phyloP scores from a whole-genome alignment of 92 coral and sea anemone species.

The Zoanthus sansibaricus region DNA sequence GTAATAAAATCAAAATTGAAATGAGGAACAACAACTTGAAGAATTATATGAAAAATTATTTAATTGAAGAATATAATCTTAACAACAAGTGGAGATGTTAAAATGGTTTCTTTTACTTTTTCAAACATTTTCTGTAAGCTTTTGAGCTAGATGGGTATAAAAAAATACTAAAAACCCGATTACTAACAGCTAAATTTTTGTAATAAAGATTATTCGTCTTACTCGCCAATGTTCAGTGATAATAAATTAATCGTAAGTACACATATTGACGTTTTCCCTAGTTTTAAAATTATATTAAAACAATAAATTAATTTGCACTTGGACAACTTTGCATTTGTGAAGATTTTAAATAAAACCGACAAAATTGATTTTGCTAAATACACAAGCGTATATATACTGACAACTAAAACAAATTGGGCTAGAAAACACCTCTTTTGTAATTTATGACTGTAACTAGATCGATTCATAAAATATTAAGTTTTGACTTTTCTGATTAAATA shows the following conservation, averaged over 20 bases:
- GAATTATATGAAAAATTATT: background rate
- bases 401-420: background rate
- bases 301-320: conserved; percentile 14
- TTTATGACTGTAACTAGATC: background rate
- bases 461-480: too few relatives aligned
- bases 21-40: background rate
- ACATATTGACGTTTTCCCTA: background rate
- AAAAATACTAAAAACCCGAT: background rate
- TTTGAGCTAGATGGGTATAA: background rate
- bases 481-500: too few relatives aligned
- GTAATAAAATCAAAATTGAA: background rate
- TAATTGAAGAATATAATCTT: too few relatives aligned
- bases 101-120: background rate
- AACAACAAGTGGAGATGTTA: background rate
- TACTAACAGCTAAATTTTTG: too few relatives aligned
- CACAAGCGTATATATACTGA: background rate
- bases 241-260: background rate
- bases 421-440: background rate
- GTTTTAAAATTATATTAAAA: background rate
- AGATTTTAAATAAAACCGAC: background rate
- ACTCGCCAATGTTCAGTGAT: too few relatives aligned
- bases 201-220: background rate
- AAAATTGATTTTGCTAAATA: background rate
- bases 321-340: conserved; percentile 17
- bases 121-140: background rate